Percentiles rank a stretch among this genome's conserved stretches.
These are phyloP conservation scores for Nycteola revayana DNA, from an alignment of 2,888 invertebrate genomes.

Conservation along the genomic window DNA sequence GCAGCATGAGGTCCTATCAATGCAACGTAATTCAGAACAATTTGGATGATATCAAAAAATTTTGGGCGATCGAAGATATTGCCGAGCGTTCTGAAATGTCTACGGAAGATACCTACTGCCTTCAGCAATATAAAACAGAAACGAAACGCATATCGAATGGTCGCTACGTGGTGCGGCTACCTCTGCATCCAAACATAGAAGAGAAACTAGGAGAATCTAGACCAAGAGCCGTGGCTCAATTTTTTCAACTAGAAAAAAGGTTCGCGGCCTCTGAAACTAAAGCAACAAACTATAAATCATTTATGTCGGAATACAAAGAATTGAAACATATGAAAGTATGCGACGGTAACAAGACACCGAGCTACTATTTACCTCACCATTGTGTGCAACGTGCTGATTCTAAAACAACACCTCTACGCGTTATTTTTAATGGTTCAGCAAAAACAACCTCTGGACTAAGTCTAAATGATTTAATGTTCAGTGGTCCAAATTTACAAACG, in stretches of 20 bases:
- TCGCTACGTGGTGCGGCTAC: no score
- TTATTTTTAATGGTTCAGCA: slow-evolving; percentile 28
- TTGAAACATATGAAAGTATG: slow-evolving; percentile 7
- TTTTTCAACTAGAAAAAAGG: no score
- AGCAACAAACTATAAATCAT: no score
- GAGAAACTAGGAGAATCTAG: no score
- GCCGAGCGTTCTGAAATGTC: not conserved
- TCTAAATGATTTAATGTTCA: slow-evolving; percentile 17
- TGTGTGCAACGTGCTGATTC: slow-evolving; percentile 21
- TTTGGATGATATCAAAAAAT: not conserved
- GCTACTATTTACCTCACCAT: slow-evolving; percentile 31
- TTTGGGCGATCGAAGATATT: not conserved
- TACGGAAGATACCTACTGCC: no score
- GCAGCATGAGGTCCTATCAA: not conserved
- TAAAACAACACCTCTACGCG: slow-evolving; percentile 27
- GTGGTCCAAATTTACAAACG: slow-evolving; percentile 15
- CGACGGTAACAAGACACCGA: slow-evolving; percentile 9
- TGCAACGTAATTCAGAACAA: not conserved
- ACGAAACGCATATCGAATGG: no score
- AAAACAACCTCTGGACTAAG: slow-evolving; percentile 9
- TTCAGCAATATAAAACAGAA: no score
- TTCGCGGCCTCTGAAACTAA: no score
- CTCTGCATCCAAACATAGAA: no score
- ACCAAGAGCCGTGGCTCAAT: no score
- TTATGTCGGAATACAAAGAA: slow-evolving; percentile 7